Base-by-base conservation (phyloP, 1,140 invertebrate genomes). In the Protaetia brevitarsis region DNA sequence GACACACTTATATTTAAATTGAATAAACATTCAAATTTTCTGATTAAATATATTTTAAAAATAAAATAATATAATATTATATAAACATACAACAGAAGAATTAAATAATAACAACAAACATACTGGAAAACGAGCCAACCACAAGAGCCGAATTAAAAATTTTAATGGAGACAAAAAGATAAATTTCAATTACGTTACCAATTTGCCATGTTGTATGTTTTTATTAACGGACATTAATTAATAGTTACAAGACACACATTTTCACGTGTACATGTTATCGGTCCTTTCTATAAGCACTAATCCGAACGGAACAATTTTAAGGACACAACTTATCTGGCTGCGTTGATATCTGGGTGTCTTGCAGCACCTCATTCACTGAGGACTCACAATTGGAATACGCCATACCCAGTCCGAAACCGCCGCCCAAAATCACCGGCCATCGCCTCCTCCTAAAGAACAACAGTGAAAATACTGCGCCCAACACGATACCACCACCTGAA, bases 371-470 rank as follows among this genome's bases (percentile, higher is more conserved):
- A 65, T 87, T 88, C 31, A 89, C 72, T 36, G 86, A 83, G 71
- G 84, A 82, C 80, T 91, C 86, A 79, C 90, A 92, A 77, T 89
- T 89, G 63, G 86, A 85, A 81, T 91, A 91, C 64, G 89, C 89
- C 74, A 89, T 82, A 51, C 90, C 90, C 71, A 91, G 78, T 16
- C 89, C 90, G 77, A 91, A 87, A 29, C 89, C 89, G 68, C 84
- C 82, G 21, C 89, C 89, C 27, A 85, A 79, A 72, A 89, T 82
- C 21, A 90, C 79, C 3, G 89, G 90, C 89, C 89, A 92, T 65
- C 81, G 79, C 79, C 85, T 85, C 74, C 85, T 82, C 79, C 80
- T 76, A 65, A 88, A 83, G 73, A 91, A 89, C 31, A 91, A 76
- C n/a, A 91, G 56, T 0, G 89, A 89, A 69, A 87, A 78, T 37